A percentile compares a stretch with the other conserved stretches of the same genome.
phyloP scores from a whole-genome alignment of 2,113 vertebrate species.

The Neotragus pygmaeus region DNA sequence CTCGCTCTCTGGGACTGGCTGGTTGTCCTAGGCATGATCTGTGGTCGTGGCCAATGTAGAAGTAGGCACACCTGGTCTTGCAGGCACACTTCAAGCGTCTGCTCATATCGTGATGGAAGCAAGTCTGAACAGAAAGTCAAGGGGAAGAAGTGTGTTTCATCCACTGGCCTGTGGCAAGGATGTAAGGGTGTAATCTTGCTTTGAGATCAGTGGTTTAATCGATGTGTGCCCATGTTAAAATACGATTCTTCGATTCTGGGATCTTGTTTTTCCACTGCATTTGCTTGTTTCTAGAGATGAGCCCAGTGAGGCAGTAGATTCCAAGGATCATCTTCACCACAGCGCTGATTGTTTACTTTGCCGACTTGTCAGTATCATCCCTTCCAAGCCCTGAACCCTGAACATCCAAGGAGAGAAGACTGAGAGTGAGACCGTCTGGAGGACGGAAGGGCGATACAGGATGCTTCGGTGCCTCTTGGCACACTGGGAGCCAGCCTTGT shows the following conservation, averaged over 20 bases:
- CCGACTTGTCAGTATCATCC: not conserved
- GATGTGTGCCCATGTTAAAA: not conserved
- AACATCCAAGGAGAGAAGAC: not conserved
- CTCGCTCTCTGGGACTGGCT: not conserved
- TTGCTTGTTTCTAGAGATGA: not conserved
- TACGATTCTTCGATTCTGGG: not conserved
- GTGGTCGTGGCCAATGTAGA: not conserved
- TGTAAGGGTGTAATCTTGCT: not conserved
- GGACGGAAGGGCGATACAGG: not conserved
- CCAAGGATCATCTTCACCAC: not conserved
- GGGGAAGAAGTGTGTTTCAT: not conserved
- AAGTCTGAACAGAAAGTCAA: not conserved
- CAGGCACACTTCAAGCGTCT: not conserved
- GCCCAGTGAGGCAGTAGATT: not conserved
- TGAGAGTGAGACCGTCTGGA: not conserved
- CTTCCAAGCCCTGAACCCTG: not conserved
- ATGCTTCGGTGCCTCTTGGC: not conserved
- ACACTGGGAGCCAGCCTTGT: too few species aligned
- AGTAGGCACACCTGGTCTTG: not conserved
- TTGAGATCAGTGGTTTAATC: not conserved
- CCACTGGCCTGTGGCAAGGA: accelerated
- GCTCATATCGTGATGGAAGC: not conserved
- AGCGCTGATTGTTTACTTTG: not conserved
- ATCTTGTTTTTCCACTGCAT: not conserved
- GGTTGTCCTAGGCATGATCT: not conserved